Base-by-base conservation (phyloP, 2,797 vertebrate species). In the Acipenser ruthenus region DNA sequence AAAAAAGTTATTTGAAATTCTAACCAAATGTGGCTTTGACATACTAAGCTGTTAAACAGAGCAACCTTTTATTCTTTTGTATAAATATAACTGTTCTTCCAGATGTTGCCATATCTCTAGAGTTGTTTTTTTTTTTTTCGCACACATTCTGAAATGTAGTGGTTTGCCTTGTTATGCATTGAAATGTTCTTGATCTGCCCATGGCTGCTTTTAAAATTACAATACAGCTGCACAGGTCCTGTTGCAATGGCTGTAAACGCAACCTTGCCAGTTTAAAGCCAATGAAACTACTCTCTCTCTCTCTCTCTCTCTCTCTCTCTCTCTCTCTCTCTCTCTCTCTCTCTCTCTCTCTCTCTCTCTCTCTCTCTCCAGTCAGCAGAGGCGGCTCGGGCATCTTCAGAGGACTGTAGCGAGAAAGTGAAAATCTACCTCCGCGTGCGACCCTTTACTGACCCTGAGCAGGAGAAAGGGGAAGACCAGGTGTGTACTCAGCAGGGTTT, bases 371-470 rank as follows among this genome's bases (percentile, higher is more conserved):
- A 10, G 62, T 64, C 52, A 74, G 68, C 68, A 74, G 68, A n/a
- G n/a, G n/a, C n/a, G n/a, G n/a, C n/a, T n/a, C n/a, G n/a, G n/a
- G n/a, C n/a, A n/a, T n/a, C n/a, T n/a, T n/a, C n/a, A n/a, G n/a
- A 91, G 56, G 87, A 82, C 4, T 78, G n/a, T 56, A 59, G 69
- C 0, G 93, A 91, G 69, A 94, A 86, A 74, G 77, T 99, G 66
- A 91, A 92, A 69, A 95, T 99, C 8, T 98, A 90, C 72, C 75
- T 99, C 63, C 89, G 97, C 51, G 83, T 99, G 63, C 88, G 97
- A 49, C 96, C 96, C 6, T 87, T 98, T 52, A 91, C 91, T 53
- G 81, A 90, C 63, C 67, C 65, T 0, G 96, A 99, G 77, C 68
- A 81, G 66, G 86, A 89, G 48, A 86, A 74, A 61, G 93, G 88